These are phyloP conservation scores for Hirtodrosophila confusa DNA, from an alignment of 2,888 invertebrate species.

Conservation along the genomic window DNA sequence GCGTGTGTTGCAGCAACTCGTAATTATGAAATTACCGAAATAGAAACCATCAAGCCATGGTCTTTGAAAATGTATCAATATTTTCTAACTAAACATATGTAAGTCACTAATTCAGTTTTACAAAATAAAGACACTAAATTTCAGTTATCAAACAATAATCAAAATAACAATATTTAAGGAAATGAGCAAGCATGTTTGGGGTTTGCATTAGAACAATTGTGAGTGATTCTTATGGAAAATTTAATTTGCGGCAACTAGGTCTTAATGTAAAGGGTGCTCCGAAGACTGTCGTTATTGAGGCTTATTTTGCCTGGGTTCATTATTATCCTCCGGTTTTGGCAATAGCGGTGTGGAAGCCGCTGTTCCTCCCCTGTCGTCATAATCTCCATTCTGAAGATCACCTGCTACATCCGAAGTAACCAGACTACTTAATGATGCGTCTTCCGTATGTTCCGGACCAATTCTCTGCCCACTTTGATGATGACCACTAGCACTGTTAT, in stretches of 20 bases:
- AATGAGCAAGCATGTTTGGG: slow-evolving; percentile 25
- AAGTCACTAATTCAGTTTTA: slow-evolving; percentile 15
- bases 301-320: slow-evolving; percentile 60
- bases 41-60: slow-evolving; percentile 1
- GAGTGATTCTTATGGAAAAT: slow-evolving; percentile 34
- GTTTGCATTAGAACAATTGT: slow-evolving; percentile 25
- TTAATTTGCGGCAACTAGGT: slow-evolving; percentile 30
- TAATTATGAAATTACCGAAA: not conserved
- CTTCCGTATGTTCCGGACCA: slow-evolving; percentile 72
- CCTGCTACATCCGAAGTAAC: slow-evolving; percentile 74
- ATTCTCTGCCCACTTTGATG: slow-evolving; percentile 53
- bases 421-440: slow-evolving; percentile 77
- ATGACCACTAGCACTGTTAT: slow-evolving; percentile 61
- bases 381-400: slow-evolving; percentile 66
- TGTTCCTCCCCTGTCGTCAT: slow-evolving; percentile 60
- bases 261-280: slow-evolving; percentile 20
- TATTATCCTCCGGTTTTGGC: slow-evolving; percentile 58
- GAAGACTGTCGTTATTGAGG: slow-evolving; percentile 53
- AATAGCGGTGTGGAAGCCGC: slow-evolving; percentile 74
- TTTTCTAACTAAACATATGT: slow-evolving; percentile 10
- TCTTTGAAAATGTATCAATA: slow-evolving; percentile 11
- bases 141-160: slow-evolving; percentile 28
- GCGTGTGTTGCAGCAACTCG: too few species aligned
- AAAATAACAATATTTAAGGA: slow-evolving; percentile 38
- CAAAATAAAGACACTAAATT: slow-evolving; percentile 25